Conservation (phyloP, 2,797 vertebrate genomes). For the Catamblyrhynchus diadema region DNA sequence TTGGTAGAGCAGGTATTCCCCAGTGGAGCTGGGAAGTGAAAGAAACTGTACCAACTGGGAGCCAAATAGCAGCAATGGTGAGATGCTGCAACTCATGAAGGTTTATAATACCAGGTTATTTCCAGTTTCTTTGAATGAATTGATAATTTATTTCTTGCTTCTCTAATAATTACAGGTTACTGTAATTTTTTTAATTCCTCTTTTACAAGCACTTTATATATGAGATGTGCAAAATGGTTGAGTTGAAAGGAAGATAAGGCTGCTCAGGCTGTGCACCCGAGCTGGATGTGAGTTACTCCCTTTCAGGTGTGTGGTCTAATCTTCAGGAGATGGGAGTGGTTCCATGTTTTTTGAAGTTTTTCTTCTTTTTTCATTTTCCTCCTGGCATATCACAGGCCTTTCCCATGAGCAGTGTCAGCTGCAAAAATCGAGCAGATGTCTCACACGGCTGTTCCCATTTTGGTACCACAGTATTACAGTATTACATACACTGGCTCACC, state of each 20-base stretch:
- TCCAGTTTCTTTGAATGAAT: background rate
- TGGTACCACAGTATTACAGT: background rate
- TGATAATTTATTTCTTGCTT: background rate
- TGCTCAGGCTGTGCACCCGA: fast-evolving
- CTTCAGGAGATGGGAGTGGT: conserved; percentile 44
- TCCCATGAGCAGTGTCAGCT: conserved; percentile 1
- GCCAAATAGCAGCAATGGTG: background rate
- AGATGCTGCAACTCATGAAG: background rate
- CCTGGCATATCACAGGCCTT: background rate
- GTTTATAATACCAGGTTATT: background rate
- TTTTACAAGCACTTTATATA: background rate
- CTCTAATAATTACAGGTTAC: background rate
- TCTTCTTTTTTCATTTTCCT: background rate
- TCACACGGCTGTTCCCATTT: background rate
- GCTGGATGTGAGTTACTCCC: background rate
- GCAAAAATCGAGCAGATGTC: background rate
- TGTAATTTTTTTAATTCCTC: background rate
- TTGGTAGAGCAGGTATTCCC: background rate
- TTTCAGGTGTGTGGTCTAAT: conserved; percentile 60
- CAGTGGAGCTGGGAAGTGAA: background rate
- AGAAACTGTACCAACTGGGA: background rate
- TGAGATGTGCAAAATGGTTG: background rate
- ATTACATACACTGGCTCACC: background rate
- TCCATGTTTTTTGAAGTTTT: conserved; percentile 33
- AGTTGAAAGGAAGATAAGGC: background rate